Conservation (phyloP, 2,113 vertebrate species). For the Nestor notabilis region DNA sequence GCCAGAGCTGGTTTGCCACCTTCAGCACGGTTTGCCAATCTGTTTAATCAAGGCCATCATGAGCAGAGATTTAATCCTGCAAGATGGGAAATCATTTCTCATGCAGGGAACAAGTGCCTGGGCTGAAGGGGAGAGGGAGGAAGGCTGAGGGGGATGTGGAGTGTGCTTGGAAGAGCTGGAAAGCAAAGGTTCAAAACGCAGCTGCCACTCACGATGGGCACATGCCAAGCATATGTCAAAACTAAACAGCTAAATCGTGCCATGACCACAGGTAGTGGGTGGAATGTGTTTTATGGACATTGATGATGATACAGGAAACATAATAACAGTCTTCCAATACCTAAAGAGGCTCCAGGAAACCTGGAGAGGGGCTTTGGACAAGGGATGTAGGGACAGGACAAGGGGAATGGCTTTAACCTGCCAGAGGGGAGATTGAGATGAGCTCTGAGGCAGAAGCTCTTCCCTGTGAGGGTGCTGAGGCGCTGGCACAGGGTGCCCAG, state of each 20-base stretch:
- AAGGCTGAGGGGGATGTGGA: background rate
- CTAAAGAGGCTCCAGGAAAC: background rate
- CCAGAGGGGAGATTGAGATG: background rate
- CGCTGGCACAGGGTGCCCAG: too few relatives aligned
- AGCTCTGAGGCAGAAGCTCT: too few relatives aligned
- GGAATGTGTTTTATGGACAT: background rate
- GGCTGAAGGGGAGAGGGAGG: background rate
- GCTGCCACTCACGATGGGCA: background rate
- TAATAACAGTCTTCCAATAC: background rate
- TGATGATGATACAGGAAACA: background rate
- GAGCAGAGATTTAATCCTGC: conserved; percentile 29
- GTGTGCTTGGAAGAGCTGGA: background rate
- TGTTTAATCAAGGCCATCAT: conserved; percentile 13
- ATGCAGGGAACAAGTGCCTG: background rate
- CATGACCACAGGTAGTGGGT: background rate
- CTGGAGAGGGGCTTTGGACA: background rate
- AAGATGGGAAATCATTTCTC: background rate
- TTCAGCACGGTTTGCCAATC: background rate
- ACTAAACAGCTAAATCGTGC: background rate
- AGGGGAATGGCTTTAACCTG: background rate
- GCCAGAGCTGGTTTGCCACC: background rate
- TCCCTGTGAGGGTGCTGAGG: too few relatives aligned
- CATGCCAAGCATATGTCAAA: background rate
- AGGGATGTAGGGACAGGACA: background rate
- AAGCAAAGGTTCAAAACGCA: background rate